phyloP scores from a whole-genome alignment of 2,797 vertebrate species.

The Arrhamphus sclerolepis region DNA sequence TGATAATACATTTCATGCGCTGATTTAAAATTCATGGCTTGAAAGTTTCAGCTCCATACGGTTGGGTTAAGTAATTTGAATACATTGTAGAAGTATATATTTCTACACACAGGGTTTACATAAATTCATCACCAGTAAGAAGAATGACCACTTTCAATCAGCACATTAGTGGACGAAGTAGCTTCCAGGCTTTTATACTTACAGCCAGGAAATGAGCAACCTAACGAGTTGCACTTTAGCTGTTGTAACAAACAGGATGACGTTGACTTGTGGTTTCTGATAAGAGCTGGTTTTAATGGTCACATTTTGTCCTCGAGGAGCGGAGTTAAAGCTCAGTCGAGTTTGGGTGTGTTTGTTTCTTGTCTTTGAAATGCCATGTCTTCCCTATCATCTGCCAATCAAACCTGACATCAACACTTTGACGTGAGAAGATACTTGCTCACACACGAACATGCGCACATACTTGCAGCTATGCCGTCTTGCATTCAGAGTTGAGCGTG shows the following conservation, averaged over 20 bases:
- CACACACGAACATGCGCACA: conserved; percentile 42
- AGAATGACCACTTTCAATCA: conserved; percentile 1
- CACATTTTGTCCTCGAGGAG: conserved; percentile 7
- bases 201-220: conserved; percentile 61
- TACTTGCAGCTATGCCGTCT: conserved; percentile 52
- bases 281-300: conserved; percentile 33
- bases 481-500: conserved; percentile 62
- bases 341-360: conserved; percentile 30
- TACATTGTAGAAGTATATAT: not conserved
- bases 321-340: conserved; percentile 4
- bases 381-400: conserved; percentile 14
- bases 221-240: conserved; percentile 41
- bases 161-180: conserved; percentile 16
- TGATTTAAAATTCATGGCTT: too few relatives aligned
- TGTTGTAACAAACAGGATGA: conserved; percentile 49
- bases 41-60: too few relatives aligned
- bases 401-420: conserved; percentile 51
- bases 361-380: not conserved
- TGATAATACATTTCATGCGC: too few relatives aligned
- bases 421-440: conserved; percentile 62
- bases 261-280: conserved; percentile 37
- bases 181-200: conserved; percentile 32
- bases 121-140: not conserved
- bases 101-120: not conserved
- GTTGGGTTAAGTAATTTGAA: not conserved